A percentile compares a stretch with the other conserved stretches of the same genome.
Conservation (phyloP, 2,888 invertebrate genomes). For the Terebella lapidaria region DNA sequence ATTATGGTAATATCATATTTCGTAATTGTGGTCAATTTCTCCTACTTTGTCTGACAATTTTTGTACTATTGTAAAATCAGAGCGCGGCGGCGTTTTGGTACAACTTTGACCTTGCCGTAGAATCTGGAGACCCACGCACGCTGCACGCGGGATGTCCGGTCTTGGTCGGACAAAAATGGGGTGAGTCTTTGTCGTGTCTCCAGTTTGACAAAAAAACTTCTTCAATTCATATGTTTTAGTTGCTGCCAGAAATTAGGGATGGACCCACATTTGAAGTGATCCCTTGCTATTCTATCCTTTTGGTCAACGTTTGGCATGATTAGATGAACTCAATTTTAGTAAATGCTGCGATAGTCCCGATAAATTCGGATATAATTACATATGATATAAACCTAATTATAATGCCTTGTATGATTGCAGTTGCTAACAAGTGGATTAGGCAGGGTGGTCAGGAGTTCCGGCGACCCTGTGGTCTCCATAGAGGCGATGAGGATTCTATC, state of each 20-base stretch:
- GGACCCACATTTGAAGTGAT: too few species aligned
- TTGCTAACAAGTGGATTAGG: conserved; percentile 1
- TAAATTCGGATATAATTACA: too few species aligned
- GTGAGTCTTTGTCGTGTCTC: neutral
- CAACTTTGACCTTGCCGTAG: conserved; percentile 76
- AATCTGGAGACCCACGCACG: conserved; percentile 84
- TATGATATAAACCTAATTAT: too few species aligned
- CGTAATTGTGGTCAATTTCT: neutral
- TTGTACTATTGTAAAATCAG: conserved; percentile 25
- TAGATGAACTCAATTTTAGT: too few species aligned
- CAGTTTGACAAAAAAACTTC: too few species aligned
- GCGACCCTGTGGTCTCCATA: neutral
- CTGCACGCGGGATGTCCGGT: conserved; percentile 95
- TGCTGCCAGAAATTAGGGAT: too few species aligned
- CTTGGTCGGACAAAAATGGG: conserved; percentile 90
- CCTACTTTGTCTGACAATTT: neutral
- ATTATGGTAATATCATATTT: neutral
- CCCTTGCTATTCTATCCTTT: too few species aligned
- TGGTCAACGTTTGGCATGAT: too few species aligned
- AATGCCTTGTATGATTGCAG: too few species aligned
- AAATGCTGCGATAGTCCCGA: too few species aligned
- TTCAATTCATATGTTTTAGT: too few species aligned
- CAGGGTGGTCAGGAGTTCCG: neutral
- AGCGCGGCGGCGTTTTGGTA: conserved; percentile 92
- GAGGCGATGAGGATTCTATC: neutral